Percentiles rank a stretch among this genome's conserved stretches.
These are phyloP conservation scores for Apodemus speciosus DNA, from an alignment of 2,113 vertebrate genomes.

Conservation along the genomic window DNA sequence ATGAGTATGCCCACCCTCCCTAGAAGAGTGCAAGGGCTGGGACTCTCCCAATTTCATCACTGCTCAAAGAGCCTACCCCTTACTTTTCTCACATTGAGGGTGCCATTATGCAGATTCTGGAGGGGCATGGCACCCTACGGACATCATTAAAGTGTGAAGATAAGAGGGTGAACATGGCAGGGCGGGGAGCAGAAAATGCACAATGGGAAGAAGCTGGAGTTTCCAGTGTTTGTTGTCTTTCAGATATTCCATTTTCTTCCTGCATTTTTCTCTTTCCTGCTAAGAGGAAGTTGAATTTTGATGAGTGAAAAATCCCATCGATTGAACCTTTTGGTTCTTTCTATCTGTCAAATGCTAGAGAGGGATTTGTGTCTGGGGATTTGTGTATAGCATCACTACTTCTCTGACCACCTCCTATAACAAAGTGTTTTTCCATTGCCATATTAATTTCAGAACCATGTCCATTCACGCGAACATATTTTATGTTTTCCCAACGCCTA, in stretches of 20 bases:
- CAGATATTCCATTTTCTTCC: background rate
- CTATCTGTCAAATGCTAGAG: background rate
- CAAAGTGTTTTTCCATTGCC: background rate
- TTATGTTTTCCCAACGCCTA: background rate
- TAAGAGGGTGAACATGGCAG: no score
- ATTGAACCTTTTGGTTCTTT: slow-evolving; percentile 33
- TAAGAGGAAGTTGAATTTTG: slow-evolving; percentile 2
- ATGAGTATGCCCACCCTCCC: background rate
- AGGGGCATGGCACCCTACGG: background rate
- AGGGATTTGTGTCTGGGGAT: background rate
- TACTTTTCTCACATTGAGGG: no score
- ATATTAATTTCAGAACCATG: background rate
- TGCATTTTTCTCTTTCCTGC: background rate
- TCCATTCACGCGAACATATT: no score
- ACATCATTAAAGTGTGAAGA: background rate
- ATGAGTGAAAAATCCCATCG: slow-evolving; percentile 27
- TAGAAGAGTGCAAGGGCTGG: background rate
- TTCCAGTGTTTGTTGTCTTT: background rate
- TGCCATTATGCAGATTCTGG: background rate
- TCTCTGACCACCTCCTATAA: background rate
- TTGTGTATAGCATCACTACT: background rate
- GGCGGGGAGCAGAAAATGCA: background rate
- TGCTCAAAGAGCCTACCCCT: background rate
- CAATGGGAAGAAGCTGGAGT: background rate
- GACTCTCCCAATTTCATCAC: background rate